Evolutionary conservation across 2,113 vertebrate species (phyloP), one percentile per base, ranked within the genome.

Genomic region (Burhinus oedicnemus): DNA sequence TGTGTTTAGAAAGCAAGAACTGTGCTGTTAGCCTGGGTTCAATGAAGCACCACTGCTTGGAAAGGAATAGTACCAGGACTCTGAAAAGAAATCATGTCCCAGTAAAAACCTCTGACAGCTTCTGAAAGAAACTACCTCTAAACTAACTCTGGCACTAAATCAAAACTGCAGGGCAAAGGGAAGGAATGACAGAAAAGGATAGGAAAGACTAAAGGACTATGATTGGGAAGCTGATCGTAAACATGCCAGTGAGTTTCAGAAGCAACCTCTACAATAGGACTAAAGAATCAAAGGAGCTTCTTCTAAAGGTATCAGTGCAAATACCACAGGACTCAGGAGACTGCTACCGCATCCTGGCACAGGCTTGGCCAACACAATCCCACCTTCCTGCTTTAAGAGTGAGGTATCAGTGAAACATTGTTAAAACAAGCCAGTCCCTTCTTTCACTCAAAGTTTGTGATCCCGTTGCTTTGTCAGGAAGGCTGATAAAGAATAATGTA

Each of bases 401-500:
- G 32, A 75, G 25, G 49, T 61, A 45, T 70, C 65, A 81, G 15
- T 13, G 32, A 89, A 81, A 62, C 38, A 66, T 9, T 45, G 58
- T 44, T 87, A 86, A 79, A 95, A 97, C 54, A 88, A 91, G 18
- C 21, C 72, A 83, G 81, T 34, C 27, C 58, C 69, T 87, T 84
- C 49, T 40, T 77, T 57, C 51, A 55, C 19, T 71, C 29, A 34
- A 52, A 78, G 49, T 36, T 93, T 83, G 40, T 57, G 66, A 88
- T 86, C 32, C 45, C 60, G 5, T 42, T 90, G 78, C 52, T 89
- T 84, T 57, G 38, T 64, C 44, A 85, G 66, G 81, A 89, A 82
- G 58, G 69, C 27, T 75, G 64, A 69, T 76, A 89, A 88, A 85
- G 64, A 84, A 49, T 38, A 68, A 71, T 30, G 52, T 21, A 20